Conservation (phyloP, 2,113 vertebrate genomes). For the Recurvirostra avosetta region DNA sequence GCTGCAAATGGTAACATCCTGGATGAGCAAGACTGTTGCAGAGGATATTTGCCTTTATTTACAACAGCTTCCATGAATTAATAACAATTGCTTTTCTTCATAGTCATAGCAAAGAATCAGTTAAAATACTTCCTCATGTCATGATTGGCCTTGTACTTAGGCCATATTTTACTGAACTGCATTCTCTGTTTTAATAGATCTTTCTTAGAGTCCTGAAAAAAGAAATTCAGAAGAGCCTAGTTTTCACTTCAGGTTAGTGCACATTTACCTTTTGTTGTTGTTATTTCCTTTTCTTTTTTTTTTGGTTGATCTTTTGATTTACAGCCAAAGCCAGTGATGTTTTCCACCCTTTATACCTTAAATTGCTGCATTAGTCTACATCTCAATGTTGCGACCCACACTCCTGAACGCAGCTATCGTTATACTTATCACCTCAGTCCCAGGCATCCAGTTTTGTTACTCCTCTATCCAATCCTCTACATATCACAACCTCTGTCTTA, state of each 20-base stretch:
- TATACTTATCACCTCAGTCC: not conserved
- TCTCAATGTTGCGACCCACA: not conserved
- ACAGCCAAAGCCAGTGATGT: not conserved
- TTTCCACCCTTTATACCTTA: not conserved
- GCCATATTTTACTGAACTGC: not conserved
- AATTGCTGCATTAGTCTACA: not conserved
- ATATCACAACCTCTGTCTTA: not conserved
- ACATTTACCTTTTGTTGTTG: not conserved
- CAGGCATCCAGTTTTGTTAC: not conserved
- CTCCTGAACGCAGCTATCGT: not conserved
- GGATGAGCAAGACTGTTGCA: not conserved
- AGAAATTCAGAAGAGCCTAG: not conserved
- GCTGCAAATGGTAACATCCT: not conserved
- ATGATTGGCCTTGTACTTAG: not conserved
- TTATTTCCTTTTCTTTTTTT: rapidly evolving
- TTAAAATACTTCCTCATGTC: not conserved
- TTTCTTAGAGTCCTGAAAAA: not conserved
- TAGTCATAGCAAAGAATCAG: not conserved
- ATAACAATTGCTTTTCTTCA: not conserved
- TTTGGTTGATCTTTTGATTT: not conserved
- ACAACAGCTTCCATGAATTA: not conserved
- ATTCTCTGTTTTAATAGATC: not conserved
- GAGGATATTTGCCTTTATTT: not conserved
- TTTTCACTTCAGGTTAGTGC: not conserved
- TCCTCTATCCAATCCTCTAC: not conserved